These are phyloP conservation scores for Lineus longissimus DNA, from an alignment of 1,140 invertebrate genomes.

Conservation along the genomic window DNA sequence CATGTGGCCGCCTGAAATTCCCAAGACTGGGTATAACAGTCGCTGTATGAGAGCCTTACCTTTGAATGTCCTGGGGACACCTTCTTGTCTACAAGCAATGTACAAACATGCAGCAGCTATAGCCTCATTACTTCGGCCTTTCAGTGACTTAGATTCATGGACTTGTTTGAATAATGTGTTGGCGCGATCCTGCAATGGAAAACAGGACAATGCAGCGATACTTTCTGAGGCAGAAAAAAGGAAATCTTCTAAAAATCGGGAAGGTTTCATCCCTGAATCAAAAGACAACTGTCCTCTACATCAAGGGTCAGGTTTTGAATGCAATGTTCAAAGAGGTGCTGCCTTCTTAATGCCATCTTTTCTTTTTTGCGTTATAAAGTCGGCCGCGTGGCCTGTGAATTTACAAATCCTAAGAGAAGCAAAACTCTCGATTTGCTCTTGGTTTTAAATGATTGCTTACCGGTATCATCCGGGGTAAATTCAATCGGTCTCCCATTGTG, in stretches of 20 bases:
- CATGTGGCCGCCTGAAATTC: too few relatives aligned
- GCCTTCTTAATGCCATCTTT: too few relatives aligned
- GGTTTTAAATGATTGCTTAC: slow-evolving; percentile 25
- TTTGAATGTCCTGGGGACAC: slow-evolving; percentile 97
- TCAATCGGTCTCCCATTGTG: slow-evolving; percentile 96
- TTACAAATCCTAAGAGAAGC: too few relatives aligned
- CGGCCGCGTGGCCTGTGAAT: too few relatives aligned
- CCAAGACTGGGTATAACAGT: too few relatives aligned
- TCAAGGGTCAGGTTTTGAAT: too few relatives aligned
- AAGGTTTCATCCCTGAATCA: too few relatives aligned
- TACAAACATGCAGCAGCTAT: slow-evolving; percentile 98
- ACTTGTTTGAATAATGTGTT: slow-evolving; percentile 94
- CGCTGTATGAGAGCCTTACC: slow-evolving; percentile 46
- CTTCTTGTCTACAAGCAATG: slow-evolving; percentile 97
- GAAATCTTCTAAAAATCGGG: not conserved
- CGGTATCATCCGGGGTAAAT: slow-evolving; percentile 71
- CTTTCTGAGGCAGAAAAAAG: not conserved
- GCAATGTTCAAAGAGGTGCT: too few relatives aligned
- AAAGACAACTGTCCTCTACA: too few relatives aligned
- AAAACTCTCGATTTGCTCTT: too few relatives aligned
- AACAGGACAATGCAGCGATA: slow-evolving; percentile 4
- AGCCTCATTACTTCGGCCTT: slow-evolving; percentile 93
- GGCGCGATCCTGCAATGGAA: slow-evolving; percentile 69
- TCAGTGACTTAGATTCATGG: slow-evolving; percentile 93
- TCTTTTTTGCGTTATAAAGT: too few relatives aligned